Evolutionary conservation across 2,797 vertebrate genomes (phyloP), one percentile per base, ranked within the genome.

Genomic region (Neopelma chrysocephalum): DNA sequence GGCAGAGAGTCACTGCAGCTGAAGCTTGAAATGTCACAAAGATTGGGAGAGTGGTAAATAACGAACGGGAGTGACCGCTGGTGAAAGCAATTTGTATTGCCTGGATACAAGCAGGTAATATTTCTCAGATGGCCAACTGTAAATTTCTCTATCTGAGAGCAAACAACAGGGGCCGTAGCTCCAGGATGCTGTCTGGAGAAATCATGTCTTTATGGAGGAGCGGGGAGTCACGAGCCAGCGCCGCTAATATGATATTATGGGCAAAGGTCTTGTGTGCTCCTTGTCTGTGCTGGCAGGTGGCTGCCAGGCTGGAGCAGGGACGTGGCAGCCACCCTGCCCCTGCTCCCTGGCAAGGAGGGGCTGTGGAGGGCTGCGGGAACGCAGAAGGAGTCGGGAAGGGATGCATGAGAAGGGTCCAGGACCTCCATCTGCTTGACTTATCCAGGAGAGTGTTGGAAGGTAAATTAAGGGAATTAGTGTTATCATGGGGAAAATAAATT

Each of bases 201-300:
- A 90, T 83, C 58, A 6, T 1, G n/a, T 81, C 88, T 82, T 32
- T 5, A 2, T 29, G 42, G 93, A 64, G 75, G 50, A 76, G 85
- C 1, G 1, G 26, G 76, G 85, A 90, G 93, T 10, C 56, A 60
- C 0, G 2, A 68, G 54, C 11, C 10, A 64, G 65, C 8, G 3
- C 60, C 2, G 6, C 61, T 47, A 6, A 34, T 11, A 0, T 1
- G 73, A 38, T 40, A 3, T 17, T 9, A 3, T 56, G 88, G 73
- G 92, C 90, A 92, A 92, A 97, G 93, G 95, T 90, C 83, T 76
- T 26, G 64, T 26, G 77, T 84, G 90, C 78, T 89, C 73, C 86
- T 87, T 27, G 65, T 27, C 38, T 10, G 65, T 0, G 6, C 71
- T 86, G 86, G 50, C 90, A 81, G 78, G 62, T 56, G 81, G 73